These are phyloP conservation scores for Parelbella ahira DNA, from an alignment of 2,888 invertebrate species.

Conservation along the genomic window DNA sequence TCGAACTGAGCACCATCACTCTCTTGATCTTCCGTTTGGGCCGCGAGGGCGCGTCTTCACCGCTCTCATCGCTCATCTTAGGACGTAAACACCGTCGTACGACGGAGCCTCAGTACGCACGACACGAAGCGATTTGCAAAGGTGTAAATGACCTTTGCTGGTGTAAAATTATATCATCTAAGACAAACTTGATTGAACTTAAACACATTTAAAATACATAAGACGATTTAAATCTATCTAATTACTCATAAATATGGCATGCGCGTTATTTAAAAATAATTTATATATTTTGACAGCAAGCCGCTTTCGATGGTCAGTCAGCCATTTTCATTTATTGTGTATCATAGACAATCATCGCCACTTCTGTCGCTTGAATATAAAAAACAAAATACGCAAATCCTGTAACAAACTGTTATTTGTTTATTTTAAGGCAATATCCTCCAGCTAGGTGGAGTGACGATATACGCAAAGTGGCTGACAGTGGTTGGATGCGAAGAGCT, in stretches of 20 bases:
- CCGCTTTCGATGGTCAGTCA: slow-evolving; percentile 69
- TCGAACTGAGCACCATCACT: slow-evolving; percentile 56
- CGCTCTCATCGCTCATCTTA: slow-evolving; percentile 66
- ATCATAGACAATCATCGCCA: slow-evolving; percentile 28
- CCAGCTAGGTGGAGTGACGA: no score
- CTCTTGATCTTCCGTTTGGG: slow-evolving; percentile 60
- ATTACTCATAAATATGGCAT: slow-evolving; percentile 42
- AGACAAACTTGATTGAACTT: slow-evolving; percentile 43
- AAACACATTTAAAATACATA: slow-evolving; percentile 46
- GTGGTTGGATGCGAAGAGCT: no score
- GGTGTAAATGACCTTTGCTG: slow-evolving; percentile 70
- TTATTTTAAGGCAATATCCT: no score
- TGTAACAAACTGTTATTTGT: no score
- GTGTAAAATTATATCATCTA: slow-evolving; percentile 43
- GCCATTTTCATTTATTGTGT: slow-evolving; percentile 64
- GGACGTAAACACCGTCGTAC: slow-evolving; percentile 43
- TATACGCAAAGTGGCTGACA: no score
- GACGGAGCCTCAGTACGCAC: slow-evolving; percentile 45
- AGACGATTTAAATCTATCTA: slow-evolving; percentile 40
- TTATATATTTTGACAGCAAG: slow-evolving; percentile 77
- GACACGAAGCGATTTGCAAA: slow-evolving; percentile 67
- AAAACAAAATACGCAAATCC: no score
- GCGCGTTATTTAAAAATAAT: slow-evolving; percentile 50
- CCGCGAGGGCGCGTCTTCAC: slow-evolving; percentile 56
- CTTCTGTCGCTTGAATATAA: no score